These are phyloP conservation scores for Ceriagrion tenellum DNA, from an alignment of 2,888 invertebrate species.

Conservation along the genomic window DNA sequence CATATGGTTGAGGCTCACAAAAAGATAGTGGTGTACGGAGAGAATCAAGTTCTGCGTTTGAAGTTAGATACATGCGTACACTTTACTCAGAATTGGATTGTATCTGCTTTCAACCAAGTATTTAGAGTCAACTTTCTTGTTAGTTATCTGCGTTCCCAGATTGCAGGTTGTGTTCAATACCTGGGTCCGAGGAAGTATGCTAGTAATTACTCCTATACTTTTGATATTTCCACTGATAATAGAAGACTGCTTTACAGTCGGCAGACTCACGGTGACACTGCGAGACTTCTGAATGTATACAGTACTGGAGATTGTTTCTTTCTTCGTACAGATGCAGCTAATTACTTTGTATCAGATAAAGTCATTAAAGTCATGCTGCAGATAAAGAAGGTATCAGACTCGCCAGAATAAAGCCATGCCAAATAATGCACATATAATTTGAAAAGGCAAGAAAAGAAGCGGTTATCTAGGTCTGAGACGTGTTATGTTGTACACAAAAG, in stretches of 20 bases:
- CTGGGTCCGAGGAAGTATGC: conserved; percentile 61
- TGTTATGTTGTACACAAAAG: too few relatives aligned
- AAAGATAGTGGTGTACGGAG: conserved; percentile 55
- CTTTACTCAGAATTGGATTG: conserved; percentile 63
- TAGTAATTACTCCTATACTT: conserved; percentile 36
- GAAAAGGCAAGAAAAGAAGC: neutral
- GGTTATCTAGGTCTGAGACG: too few relatives aligned
- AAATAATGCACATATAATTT: neutral
- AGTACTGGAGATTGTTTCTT: conserved; percentile 49
- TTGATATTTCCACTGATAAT: conserved; percentile 49
- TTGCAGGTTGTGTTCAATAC: conserved; percentile 58
- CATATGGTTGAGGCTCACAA: conserved; percentile 53
- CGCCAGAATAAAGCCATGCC: neutral
- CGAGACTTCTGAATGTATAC: conserved; percentile 40
- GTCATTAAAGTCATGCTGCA: conserved; percentile 23
- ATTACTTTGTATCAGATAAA: conserved; percentile 47
- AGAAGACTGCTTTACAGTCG: conserved; percentile 44
- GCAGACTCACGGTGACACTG: conserved; percentile 51
- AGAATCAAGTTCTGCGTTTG: conserved; percentile 41
- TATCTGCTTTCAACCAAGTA: conserved; percentile 53
- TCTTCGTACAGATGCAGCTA: conserved; percentile 54
- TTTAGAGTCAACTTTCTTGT: conserved; percentile 67
- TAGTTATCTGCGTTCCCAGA: conserved; percentile 38
- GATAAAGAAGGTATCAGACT: conserved; percentile 18
- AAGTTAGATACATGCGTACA: conserved; percentile 47